These are phyloP conservation scores for Keiferia lycopersicella DNA, from an alignment of 2,888 invertebrate genomes.

Conservation along the genomic window DNA sequence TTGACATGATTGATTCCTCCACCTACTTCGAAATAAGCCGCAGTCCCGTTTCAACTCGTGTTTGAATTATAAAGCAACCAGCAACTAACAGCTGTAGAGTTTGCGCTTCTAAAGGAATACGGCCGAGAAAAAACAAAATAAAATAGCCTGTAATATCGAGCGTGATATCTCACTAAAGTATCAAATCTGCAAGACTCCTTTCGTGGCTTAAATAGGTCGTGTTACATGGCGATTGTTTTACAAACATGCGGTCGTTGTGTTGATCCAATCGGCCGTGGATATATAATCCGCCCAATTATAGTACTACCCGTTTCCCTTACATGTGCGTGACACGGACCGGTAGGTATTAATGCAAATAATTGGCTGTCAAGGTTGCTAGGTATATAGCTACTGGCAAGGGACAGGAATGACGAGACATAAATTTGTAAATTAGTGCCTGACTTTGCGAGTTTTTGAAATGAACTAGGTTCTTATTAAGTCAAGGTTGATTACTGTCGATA, in stretches of 20 bases:
- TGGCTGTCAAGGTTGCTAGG: neutral
- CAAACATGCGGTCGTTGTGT: slow-evolving; percentile 12
- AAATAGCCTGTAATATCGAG: too few relatives aligned
- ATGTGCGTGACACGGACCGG: slow-evolving; percentile 40
- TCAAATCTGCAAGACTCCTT: too few relatives aligned
- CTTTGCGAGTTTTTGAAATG: neutral
- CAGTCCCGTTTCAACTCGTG: neutral
- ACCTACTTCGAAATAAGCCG: neutral
- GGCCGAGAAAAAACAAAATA: too few relatives aligned
- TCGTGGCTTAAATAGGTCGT: too few relatives aligned
- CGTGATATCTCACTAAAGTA: too few relatives aligned
- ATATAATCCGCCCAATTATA: slow-evolving; percentile 20
- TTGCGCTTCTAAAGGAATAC: too few relatives aligned
- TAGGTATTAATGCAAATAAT: slow-evolving; percentile 50
- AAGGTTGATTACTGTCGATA: neutral
- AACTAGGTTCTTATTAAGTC: neutral
- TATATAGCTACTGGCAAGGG: neutral
- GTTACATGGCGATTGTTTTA: neutral
- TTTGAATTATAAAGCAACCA: slow-evolving; percentile 7
- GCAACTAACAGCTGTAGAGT: neutral
- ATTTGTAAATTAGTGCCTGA: neutral
- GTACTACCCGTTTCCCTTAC: slow-evolving; percentile 33
- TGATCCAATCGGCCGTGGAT: slow-evolving; percentile 15
- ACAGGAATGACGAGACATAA: neutral
- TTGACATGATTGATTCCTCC: neutral